phyloP scores from a whole-genome alignment of 2,888 invertebrate species.

The Plusia festucae region DNA sequence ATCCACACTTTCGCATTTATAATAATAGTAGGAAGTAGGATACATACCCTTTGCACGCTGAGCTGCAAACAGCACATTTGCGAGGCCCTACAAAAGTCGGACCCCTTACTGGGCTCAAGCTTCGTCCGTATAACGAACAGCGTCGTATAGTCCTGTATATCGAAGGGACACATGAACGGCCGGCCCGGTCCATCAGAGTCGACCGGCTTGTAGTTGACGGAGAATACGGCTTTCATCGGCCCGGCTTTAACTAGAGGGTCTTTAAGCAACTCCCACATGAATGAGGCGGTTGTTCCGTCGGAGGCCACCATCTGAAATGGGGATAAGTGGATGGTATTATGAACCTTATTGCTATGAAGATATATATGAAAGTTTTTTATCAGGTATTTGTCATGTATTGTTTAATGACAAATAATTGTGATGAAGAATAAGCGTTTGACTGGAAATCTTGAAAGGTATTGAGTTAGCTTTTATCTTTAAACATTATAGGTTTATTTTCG shows the following conservation, averaged over 20 bases:
- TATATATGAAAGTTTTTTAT: too few species aligned
- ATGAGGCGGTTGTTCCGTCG: constrained; percentile 93
- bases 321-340: not conserved
- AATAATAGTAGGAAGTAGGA: too few species aligned
- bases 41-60: constrained; percentile 90
- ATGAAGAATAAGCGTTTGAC: too few species aligned
- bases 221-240: constrained; percentile 85
- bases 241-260: constrained; percentile 90
- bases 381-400: too few species aligned
- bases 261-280: constrained; percentile 94
- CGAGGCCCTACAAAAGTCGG: constrained; percentile 96
- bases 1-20: too few species aligned
- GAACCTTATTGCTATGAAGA: not conserved
- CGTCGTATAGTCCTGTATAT: constrained; percentile 95
- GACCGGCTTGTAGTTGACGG: constrained; percentile 74
- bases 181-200: constrained; percentile 75
- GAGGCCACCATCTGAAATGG: constrained; percentile 90
- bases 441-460: too few species aligned
- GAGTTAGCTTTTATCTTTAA: too few species aligned
- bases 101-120: constrained; percentile 94
- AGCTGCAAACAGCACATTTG: constrained; percentile 95
- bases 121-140: constrained; percentile 94
- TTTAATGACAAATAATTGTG: too few species aligned
- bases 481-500: too few species aligned
- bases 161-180: constrained; percentile 92